These are phyloP conservation scores for Lonchura striata DNA, from an alignment of 2,113 vertebrate species.

Conservation along the genomic window DNA sequence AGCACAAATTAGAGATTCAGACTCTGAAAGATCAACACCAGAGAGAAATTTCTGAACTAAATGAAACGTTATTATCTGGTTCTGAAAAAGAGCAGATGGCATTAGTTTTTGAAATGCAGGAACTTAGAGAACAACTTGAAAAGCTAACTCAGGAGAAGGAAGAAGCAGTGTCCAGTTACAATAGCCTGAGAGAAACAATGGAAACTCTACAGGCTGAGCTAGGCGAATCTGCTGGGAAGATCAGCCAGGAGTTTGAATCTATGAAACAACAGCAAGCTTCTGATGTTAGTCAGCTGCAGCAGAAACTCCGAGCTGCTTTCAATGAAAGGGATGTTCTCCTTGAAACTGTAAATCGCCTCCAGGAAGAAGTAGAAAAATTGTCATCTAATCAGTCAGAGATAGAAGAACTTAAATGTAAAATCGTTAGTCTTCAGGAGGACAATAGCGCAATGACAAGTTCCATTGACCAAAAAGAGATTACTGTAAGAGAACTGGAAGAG, in stretches of 20 bases:
- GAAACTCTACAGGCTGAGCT: conserved; percentile 83
- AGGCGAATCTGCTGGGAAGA: conserved; percentile 83
- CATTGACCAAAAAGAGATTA: conserved; percentile 74
- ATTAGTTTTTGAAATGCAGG: conserved; percentile 71
- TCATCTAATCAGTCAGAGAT: conserved; percentile 49
- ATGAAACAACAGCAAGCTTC: conserved; percentile 86
- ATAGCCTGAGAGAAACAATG: conserved; percentile 81
- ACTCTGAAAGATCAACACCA: conserved; percentile 67
- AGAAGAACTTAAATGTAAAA: conserved; percentile 72
- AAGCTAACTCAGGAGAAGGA: conserved; percentile 80
- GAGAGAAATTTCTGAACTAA: conserved; percentile 71
- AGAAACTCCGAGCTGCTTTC: conserved; percentile 77
- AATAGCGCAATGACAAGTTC: conserved; percentile 71
- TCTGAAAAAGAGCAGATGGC: conserved; percentile 74
- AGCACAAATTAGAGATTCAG: conserved; percentile 67
- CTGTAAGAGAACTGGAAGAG: conserved; percentile 75
- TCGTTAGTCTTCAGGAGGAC: conserved; percentile 72
- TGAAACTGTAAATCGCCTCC: conserved; percentile 74
- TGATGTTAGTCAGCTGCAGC: conserved; percentile 82
- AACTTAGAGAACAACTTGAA: conserved; percentile 79
- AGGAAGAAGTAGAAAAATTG: conserved; percentile 63
- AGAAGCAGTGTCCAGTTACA: conserved; percentile 79
- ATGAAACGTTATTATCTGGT: conserved; percentile 57
- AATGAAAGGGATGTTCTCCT: conserved; percentile 80
- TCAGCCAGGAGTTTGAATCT: conserved; percentile 83